phyloP scores from a whole-genome alignment of 2,797 vertebrate genomes.

The Carapus acus region DNA sequence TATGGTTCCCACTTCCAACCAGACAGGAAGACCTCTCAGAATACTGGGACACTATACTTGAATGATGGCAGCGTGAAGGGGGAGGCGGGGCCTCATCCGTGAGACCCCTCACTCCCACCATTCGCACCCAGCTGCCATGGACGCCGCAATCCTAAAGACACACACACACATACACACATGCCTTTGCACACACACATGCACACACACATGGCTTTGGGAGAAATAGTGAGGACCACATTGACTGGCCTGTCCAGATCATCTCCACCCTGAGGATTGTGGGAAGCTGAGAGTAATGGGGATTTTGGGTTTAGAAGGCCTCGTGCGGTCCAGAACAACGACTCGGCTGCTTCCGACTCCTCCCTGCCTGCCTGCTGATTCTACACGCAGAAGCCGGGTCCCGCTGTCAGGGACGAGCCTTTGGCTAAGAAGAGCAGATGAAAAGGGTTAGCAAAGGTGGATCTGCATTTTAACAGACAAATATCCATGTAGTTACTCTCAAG shows the following conservation, averaged over 20 bases:
- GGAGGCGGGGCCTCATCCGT: constrained; percentile 29
- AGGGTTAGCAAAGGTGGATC: background rate
- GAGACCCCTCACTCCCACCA: constrained; percentile 33
- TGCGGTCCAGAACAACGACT: constrained; percentile 81
- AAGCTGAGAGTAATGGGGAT: constrained; percentile 85
- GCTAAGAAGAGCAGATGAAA: constrained; percentile 69
- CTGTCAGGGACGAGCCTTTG: constrained; percentile 96
- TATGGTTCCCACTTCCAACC: constrained; percentile 41
- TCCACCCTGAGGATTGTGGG: constrained; percentile 96
- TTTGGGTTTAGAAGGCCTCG: constrained; percentile 80
- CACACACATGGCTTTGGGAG: constrained; percentile 89
- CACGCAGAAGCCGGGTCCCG: constrained; percentile 71
- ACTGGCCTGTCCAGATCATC: constrained; percentile 81
- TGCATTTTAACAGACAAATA: no score
- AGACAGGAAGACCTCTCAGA: constrained; percentile 79
- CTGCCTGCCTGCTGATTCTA: constrained; percentile 72
- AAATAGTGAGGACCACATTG: constrained; percentile 72
- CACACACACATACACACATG: no score
- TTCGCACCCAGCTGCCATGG: constrained; percentile 46
- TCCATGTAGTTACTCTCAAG: no score
- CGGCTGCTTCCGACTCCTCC: constrained; percentile 74
- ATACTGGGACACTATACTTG: constrained; percentile 74
- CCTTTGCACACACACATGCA: no score
- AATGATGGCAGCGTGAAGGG: constrained; percentile 42
- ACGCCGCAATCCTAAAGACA: constrained; percentile 48